Base-by-base conservation (phyloP, 2,113 vertebrate genomes). In the Cervus canadensis region DNA sequence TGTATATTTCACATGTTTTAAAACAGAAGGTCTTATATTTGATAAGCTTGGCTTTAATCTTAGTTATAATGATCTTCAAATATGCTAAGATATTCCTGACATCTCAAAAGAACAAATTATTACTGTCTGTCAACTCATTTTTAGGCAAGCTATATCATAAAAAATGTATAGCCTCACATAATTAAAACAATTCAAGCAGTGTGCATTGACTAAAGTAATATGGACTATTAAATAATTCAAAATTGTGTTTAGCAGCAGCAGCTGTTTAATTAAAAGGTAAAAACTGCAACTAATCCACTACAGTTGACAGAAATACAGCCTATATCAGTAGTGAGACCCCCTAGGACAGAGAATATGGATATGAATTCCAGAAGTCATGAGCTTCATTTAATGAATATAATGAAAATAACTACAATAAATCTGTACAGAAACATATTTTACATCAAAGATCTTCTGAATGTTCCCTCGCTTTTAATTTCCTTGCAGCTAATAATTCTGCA, bases 231-330 rank as follows among this genome's bases (percentile, higher is more conserved):
- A 99, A 99, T 99, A 99, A 99, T 99, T 99, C 97, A 99, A 97
- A 98, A 98, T 98, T 98, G 97, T 98, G 98, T 99, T 98, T 99
- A 98, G 97, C 96, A 86, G 98, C 96, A 98, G 98, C 98, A 98
- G 98, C 98, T 99, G 98, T 98, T 99, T 99, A 99, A 99, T 99
- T 99, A 99, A 99, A 99, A 99, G 99, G 98, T 99, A 99, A 98
- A 99, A 99, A 99, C 98, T 98, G 98, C 98, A 99, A 99, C 98
- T 99, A 99, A 99, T 99, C 98, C 98, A 99, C 98, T 98, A 97
- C 76, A 95, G 98, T 98, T 99, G 98, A 98, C 97, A 98, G 99
- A 99, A 99, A 99, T 98, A 99, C 97, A 98, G 98, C 98, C 98
- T 98, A 95, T 97, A 98, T 94, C 79, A 97, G 97, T 98, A 94